These are phyloP conservation scores for Microtus pennsylvanicus DNA, from an alignment of 2,113 vertebrate genomes.

Conservation along the genomic window DNA sequence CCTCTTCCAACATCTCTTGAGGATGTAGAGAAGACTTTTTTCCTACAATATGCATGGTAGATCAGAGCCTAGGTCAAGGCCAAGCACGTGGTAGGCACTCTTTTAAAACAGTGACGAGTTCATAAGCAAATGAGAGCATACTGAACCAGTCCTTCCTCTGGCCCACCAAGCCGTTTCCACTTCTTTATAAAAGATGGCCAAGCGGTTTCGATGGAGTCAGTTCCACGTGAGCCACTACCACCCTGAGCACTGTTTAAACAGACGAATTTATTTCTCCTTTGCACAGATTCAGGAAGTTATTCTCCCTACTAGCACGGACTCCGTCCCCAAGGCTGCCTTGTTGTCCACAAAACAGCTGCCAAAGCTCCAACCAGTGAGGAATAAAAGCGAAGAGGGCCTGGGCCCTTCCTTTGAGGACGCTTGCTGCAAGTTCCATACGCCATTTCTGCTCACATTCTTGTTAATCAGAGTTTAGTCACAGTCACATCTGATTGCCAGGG, in stretches of 20 bases:
- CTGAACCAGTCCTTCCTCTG: background rate
- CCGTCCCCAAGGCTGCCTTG: background rate
- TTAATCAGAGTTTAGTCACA: constrained; percentile 21
- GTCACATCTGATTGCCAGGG: background rate
- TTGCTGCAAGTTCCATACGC: background rate
- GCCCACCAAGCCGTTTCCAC: background rate
- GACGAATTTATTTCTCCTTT: constrained; percentile 40
- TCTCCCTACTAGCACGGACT: background rate
- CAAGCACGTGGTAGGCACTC: background rate
- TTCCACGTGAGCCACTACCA: background rate
- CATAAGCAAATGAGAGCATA: background rate
- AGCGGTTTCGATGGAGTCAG: background rate
- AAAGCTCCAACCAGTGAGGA: background rate
- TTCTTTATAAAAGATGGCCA: background rate
- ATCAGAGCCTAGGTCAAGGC: background rate
- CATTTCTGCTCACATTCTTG: background rate
- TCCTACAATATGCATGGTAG: background rate
- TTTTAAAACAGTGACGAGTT: constrained; percentile 35
- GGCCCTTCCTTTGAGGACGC: background rate
- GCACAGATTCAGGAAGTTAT: background rate
- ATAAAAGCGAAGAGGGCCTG: background rate
- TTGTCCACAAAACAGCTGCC: constrained; percentile 10
- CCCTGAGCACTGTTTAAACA: background rate
- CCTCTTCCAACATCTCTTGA: constrained; percentile 42
- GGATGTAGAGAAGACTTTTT: background rate